Evolutionary conservation across 2,888 invertebrate species (phyloP).

Genomic region (Poecilus cupreus): DNA sequence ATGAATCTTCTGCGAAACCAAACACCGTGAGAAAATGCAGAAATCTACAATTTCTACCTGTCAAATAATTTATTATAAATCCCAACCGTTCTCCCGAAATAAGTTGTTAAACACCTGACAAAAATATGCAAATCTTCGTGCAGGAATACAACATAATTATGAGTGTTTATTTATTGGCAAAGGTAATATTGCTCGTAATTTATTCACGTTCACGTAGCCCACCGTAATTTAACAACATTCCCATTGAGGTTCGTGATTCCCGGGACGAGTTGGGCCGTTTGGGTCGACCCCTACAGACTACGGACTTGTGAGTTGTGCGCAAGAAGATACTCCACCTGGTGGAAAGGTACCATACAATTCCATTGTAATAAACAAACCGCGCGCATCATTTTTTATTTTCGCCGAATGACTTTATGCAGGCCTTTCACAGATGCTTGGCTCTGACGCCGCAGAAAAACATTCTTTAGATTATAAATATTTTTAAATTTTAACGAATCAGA

Average conservation of each 20-base stretch:
- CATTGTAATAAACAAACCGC: slow-evolving; percentile 40
- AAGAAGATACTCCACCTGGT: slow-evolving; percentile 5
- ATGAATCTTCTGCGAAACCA: slow-evolving; percentile 21
- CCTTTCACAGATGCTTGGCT: background rate
- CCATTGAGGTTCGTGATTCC: background rate
- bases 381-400: slow-evolving; percentile 9
- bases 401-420: background rate
- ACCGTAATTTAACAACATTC: slow-evolving; percentile 30
- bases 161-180: slow-evolving; percentile 24
- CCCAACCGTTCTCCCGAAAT: slow-evolving; percentile 26
- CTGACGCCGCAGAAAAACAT: background rate
- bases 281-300: background rate
- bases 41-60: slow-evolving; percentile 28
- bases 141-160: slow-evolving; percentile 34
- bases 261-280: background rate
- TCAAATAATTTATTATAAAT: slow-evolving; percentile 29
- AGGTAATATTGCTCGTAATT: slow-evolving; percentile 1
- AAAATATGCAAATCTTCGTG: slow-evolving; percentile 27
- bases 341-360: slow-evolving; percentile 12
- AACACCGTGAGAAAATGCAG: slow-evolving; percentile 20
- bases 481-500: too few relatives aligned
- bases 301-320: background rate
- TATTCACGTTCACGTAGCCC: slow-evolving; percentile 13
- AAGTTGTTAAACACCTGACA: slow-evolving; percentile 30
- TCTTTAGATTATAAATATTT: too few relatives aligned